Evolutionary conservation across 2,888 invertebrate species (phyloP), one percentile per base, ranked within the genome.

Genomic region (Nymphalis polychloros): DNA sequence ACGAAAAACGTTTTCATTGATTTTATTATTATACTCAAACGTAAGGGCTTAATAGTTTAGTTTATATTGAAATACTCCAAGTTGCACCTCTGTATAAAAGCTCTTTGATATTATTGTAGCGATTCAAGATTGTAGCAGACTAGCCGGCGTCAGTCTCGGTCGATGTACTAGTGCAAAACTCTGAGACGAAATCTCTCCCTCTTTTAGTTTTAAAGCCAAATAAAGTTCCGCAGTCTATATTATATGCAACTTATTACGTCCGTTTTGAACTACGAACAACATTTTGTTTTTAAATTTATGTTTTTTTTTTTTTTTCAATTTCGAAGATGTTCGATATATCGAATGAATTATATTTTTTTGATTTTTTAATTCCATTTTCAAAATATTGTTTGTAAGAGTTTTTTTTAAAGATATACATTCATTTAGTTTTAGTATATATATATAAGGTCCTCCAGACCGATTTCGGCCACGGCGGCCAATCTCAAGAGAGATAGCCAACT

Each of bases 71-170:
- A 23, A 66, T 35, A 49, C 17, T 35, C 35, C 41, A 61, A 62
- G 65, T 61, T 67, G 67, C 70, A 75, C 72, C 73, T 74, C 71
- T 63, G 61, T 63, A 62, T 63, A 64, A 66, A 41, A 76, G 76
- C 74, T 84, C 82, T 84, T 78, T 83, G 83, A 84, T 81, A 84
- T 86, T 85, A 86, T 86, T 83, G 78, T 80, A 82, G 82, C 81
- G 78, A 81, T 82, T 81, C 80, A 78, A 85, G 87, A 87, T 84
- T 81, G 85, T 73, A 79, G 79, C 81, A 92, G 92, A 92, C 92
- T 86, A 74, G 79, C 73, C 78, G 92, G 91, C 92, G 91, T 81
- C 91, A 72, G 76, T 79, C 84, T 75, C 85, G 90, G 89, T 90
- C 90, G 88, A 89, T 87, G 89, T 81, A 86, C 84, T 79, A 77